Percentiles rank a stretch among this genome's conserved stretches.
phyloP scores from a whole-genome alignment of 2,113 vertebrate species.

The Pampusana beccarii region DNA sequence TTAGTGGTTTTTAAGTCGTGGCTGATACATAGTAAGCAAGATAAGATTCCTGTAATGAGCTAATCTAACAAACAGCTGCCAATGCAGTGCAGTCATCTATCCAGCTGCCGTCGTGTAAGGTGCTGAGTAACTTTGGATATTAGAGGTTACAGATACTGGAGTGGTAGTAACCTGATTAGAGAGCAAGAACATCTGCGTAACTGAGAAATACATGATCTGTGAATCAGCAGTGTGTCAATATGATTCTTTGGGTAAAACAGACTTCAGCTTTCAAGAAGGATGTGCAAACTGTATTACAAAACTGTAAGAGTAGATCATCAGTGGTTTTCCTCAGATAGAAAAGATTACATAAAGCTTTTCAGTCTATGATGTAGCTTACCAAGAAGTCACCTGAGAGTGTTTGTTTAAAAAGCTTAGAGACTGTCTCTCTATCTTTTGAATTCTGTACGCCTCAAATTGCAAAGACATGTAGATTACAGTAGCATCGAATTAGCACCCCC shows the following conservation, averaged over 20 bases:
- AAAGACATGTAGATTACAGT: not conserved
- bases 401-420: not conserved
- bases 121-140: not conserved
- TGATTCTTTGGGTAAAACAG: not conserved
- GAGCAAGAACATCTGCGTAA: not conserved
- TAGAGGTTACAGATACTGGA: not conserved
- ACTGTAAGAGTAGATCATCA: not conserved
- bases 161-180: not conserved
- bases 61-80: slow-evolving; percentile 3
- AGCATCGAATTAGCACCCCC: not conserved
- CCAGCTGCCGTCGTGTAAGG: not conserved
- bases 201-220: not conserved
- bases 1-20: not conserved
- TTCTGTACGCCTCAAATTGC: not conserved
- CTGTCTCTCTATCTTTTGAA: not conserved
- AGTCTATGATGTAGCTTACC: not conserved
- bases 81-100: not conserved
- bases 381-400: not conserved
- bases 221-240: not conserved
- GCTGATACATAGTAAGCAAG: not conserved
- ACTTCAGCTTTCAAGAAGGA: not conserved
- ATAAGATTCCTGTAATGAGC: not conserved
- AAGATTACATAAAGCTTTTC: not conserved
- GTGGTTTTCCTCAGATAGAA: not conserved
- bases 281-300: not conserved